A percentile compares a stretch with the other conserved stretches of the same genome.
These are phyloP conservation scores for Episyrphus balteatus DNA, from an alignment of 1,140 invertebrate species.

Conservation along the genomic window DNA sequence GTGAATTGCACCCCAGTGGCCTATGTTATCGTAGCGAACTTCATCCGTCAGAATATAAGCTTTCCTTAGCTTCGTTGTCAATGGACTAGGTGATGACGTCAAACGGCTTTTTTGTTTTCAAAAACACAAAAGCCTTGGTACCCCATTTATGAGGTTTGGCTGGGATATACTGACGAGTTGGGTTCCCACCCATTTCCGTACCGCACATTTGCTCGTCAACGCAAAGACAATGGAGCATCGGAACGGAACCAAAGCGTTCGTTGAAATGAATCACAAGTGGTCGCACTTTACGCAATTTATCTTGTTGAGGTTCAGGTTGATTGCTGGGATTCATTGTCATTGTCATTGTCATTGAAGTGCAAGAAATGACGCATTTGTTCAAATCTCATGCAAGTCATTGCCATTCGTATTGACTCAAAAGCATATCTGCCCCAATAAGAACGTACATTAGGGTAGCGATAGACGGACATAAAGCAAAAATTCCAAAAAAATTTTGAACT, in stretches of 20 bases:
- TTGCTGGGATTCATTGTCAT: neutral
- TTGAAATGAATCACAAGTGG: neutral
- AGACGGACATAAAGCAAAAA: constrained; percentile 1
- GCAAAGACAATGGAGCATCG: neutral
- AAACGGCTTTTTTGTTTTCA: no score
- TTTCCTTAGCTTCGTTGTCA: no score
- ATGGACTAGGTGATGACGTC: no score
- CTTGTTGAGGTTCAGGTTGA: neutral
- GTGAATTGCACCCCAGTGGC: no score
- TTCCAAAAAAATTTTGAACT: no score
- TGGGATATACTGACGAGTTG: no score
- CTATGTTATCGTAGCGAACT: no score
- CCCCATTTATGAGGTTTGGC: no score
- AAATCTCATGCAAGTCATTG: neutral
- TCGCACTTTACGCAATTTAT: neutral
- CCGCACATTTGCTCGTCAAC: constrained; percentile 1
- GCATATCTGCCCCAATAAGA: neutral
- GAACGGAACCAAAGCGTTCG: neutral
- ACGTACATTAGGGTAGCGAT: constrained; percentile 1
- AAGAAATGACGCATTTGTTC: neutral
- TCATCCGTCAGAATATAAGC: no score
- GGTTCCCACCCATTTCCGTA: constrained; percentile 1
- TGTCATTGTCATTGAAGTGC: constrained; percentile 1
- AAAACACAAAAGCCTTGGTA: no score
- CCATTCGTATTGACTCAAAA: neutral